Evolutionary conservation across 2,888 invertebrate genomes (phyloP).

Genomic region (Ditula angustiorana): DNA sequence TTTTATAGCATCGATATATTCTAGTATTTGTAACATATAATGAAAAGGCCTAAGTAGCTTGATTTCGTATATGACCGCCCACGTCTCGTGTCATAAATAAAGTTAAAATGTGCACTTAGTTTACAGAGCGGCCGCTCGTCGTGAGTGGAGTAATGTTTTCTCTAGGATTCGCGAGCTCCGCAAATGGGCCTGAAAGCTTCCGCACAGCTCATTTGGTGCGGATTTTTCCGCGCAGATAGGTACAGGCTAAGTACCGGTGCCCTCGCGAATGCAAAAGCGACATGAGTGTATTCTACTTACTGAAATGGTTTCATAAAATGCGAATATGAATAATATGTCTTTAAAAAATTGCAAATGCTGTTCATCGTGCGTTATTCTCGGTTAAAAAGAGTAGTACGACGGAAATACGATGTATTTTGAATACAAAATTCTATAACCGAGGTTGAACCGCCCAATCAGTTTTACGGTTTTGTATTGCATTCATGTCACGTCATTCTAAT

Average conservation of each 20-base stretch:
- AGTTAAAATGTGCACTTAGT: constrained; percentile 45
- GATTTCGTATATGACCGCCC: constrained; percentile 10
- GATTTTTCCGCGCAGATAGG: constrained; percentile 33
- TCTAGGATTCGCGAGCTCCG: constrained; percentile 58
- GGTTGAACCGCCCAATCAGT: too few relatives aligned
- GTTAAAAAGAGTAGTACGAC: too few relatives aligned
- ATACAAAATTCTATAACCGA: too few relatives aligned
- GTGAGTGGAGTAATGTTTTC: constrained; percentile 50
- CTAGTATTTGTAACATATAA: background rate
- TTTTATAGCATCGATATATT: too few relatives aligned
- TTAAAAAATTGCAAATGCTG: background rate
- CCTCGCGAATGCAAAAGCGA: constrained; percentile 13
- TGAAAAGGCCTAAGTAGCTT: background rate
- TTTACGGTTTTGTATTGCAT: too few relatives aligned
- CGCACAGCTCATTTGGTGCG: constrained; percentile 60
- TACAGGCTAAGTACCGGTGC: constrained; percentile 29
- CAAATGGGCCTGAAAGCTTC: constrained; percentile 65
- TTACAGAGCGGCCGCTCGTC: constrained; percentile 42
- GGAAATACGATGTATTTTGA: too few relatives aligned
- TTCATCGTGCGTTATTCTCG: too few relatives aligned
- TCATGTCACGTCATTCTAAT: too few relatives aligned
- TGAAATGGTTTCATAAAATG: background rate
- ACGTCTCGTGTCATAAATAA: constrained; percentile 40
- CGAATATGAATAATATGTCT: background rate
- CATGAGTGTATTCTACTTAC: constrained; percentile 5